Conservation (phyloP, 2,888 invertebrate species). For the Podotricha telesiphe region DNA sequence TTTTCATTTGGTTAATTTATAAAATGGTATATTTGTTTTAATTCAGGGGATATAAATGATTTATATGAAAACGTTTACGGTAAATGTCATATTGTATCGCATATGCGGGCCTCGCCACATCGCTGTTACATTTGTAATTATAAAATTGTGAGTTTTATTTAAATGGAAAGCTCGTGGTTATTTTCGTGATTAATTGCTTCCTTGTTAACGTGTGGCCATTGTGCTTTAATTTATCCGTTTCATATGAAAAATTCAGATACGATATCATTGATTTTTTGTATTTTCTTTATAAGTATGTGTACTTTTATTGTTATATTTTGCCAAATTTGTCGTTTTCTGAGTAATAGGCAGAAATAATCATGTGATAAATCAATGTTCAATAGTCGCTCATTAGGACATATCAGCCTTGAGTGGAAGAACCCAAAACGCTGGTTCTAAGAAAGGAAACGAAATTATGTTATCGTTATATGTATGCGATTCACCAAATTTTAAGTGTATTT, state of each 20-base stretch:
- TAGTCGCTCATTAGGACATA: too few species aligned
- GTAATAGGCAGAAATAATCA: too few species aligned
- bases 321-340: too few species aligned
- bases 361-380: too few species aligned
- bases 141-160: conserved; percentile 45
- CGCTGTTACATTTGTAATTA: conserved; percentile 41
- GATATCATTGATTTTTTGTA: conserved; percentile 36
- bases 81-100: conserved; percentile 37
- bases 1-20: background rate
- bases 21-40: background rate
- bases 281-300: background rate
- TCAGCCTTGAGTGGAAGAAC: too few species aligned
- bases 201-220: conserved; percentile 46
- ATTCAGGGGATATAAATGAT: conserved; percentile 12
- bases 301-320: too few species aligned
- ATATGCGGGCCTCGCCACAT: conserved; percentile 41
- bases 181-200: conserved; percentile 47
- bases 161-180: conserved; percentile 43
- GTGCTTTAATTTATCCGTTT: conserved; percentile 43
- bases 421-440: too few species aligned
- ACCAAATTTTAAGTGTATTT: too few species aligned
- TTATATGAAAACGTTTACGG: conserved; percentile 37
- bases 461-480: too few species aligned
- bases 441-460: too few species aligned
- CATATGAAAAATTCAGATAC: conserved; percentile 35